Evolutionary conservation across 2,888 invertebrate species (phyloP), one percentile per base, ranked within the genome.

Genomic region (Spilarctia lutea): DNA sequence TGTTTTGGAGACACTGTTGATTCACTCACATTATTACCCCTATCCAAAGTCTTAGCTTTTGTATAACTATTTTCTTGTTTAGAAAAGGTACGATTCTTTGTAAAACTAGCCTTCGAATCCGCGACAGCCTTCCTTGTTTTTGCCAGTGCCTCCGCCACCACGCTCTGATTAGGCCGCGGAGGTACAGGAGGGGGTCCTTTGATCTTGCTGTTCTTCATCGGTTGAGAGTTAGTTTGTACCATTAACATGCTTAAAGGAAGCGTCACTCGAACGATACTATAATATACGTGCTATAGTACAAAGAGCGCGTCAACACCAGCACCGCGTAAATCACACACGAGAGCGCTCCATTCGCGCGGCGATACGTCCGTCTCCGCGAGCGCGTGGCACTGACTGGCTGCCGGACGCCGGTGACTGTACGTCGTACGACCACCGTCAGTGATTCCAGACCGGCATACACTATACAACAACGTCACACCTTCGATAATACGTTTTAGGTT

Each of bases 111-210:
- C 85, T 95, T 94, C 27, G 96, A 96, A 74, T 96, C 96, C 74
- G 96, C 94, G 73, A 96, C 96, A 74, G 96, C 95, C 91, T 94
- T 96, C 85, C 96, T 95, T 73, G 96, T 96, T 92, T 97, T 97
- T 78, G 97, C 97, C 81, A 98, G 94, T 74, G 97, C 97, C 93
- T 97, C 97, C 74, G 97, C 97, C 74, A 97, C 97, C 88, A 97
- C 96, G 87, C 96, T 97, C 88, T 97, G 97, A 91, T 97, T 97
- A 75, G 98, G 98, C 87, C 98, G 96, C 83, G 98, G 98, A 75
- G 98, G 98, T 83, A 98, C 98, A 86, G 98, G 98, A 83, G 98
- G 98, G 81, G 97, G 97, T 78, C 97, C 97, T 88, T 96, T 95
- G 74, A 96, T 87, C 88, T 95, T 96, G 85, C 84, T 91, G 88